Base-by-base conservation (phyloP, 2,797 vertebrate genomes). In the Carapus acus region DNA sequence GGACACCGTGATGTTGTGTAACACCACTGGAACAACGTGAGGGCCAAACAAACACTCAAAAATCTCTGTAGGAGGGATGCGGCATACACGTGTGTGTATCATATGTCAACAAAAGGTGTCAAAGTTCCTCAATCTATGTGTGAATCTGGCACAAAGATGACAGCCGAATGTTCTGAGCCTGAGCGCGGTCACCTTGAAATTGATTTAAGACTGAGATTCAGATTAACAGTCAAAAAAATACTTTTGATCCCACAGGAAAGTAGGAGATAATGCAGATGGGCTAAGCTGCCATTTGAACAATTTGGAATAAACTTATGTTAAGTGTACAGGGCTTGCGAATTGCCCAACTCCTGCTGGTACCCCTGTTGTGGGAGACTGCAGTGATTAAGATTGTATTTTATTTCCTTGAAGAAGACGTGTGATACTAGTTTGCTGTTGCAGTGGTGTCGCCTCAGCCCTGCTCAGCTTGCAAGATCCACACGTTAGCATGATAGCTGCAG, bases 1-100 rank as follows among this genome's bases (percentile, higher is more conserved):
- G 56, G 33, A 66, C 66, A 46, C 74, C 38, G 77, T 74, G 64
- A 52, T 79, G 71, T 69, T 70, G 68, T 71, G 70, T 70, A 60
- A 74, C 58, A 81, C 71, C 69, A 77, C 73, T 74, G 68, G 67
- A 71, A 61, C 65, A 43, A 63, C 11, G 39, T 59, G 29, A 51
- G 60, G 69, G 75, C 72, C 52, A 81, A 81, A 73, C 74, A 82
- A 68, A 83, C 73, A 39, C 37, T 62, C 38, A 64, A 34, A 43
- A 16, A 4, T 36, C 15, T 62, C 33, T 43, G 43, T 14, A 38
- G 58, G 27, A 54, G 51, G 40, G 27, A 44, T n/a, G 24, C 36
- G 48, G 36, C 23, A 31, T 24, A 52, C 18, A 8, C 40, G 2
- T 8, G 6, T 56, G 23, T 48, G 36, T 20, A 33, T 33, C 34